phyloP scores from a whole-genome alignment of 2,113 vertebrate genomes.

The Zosterops borbonicus region DNA sequence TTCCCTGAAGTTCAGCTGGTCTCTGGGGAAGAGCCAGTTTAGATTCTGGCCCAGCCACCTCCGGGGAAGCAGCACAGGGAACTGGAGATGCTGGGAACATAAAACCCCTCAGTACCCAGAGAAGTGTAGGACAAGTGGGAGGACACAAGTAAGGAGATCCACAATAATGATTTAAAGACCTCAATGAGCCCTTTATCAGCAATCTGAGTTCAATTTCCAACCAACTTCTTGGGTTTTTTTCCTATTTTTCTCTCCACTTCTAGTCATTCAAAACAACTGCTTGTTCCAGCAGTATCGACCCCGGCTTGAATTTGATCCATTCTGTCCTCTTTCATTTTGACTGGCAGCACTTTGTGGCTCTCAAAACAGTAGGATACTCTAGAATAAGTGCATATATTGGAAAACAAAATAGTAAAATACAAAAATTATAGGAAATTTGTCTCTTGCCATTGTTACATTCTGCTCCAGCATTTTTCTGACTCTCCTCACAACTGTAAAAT shows the following conservation, averaged over 20 bases:
- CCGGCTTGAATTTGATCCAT: background rate
- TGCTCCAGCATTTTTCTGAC: background rate
- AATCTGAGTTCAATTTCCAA: background rate
- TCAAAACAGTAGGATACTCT: background rate
- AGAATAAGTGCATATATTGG: background rate
- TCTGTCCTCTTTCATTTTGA: background rate
- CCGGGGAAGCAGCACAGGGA: background rate
- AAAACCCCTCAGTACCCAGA: background rate
- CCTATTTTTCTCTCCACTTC: background rate
- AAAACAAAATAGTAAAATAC: background rate
- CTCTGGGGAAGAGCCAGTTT: background rate
- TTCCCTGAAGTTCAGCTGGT: background rate
- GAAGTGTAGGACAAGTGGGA: background rate
- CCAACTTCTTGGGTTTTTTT: background rate
- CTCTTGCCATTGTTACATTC: background rate
- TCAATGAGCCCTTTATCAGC: background rate
- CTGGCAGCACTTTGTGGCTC: background rate
- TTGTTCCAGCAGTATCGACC: background rate
- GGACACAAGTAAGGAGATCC: background rate
- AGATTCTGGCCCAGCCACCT: background rate
- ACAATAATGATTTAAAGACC: background rate
- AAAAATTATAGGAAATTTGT: background rate
- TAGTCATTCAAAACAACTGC: background rate
- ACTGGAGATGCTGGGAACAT: background rate
- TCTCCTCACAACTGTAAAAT: background rate